Evolutionary conservation across 2,113 vertebrate species (phyloP).

Genomic region (Etheostoma cragini): DNA sequence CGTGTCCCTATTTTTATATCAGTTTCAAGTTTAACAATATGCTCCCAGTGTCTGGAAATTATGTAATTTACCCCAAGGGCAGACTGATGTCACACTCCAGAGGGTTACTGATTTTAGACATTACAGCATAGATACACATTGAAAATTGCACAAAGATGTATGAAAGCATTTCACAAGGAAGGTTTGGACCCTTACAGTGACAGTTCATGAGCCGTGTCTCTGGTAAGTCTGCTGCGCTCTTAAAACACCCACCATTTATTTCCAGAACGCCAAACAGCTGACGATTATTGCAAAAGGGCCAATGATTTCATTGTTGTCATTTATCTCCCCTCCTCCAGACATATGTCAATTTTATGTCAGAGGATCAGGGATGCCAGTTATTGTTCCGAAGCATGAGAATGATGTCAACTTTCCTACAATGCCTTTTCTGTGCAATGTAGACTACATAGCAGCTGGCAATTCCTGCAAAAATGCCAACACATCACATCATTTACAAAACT

Average conservation of each 20-base stretch:
- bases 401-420: slow-evolving; percentile 67
- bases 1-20: slow-evolving; percentile 27
- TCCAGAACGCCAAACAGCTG: slow-evolving; percentile 73
- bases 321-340: slow-evolving; percentile 49
- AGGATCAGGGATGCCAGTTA: slow-evolving; percentile 60
- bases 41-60: slow-evolving; percentile 52
- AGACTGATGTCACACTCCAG: slow-evolving; percentile 57
- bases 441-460: slow-evolving; percentile 67
- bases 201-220: slow-evolving; percentile 65
- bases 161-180: slow-evolving; percentile 60
- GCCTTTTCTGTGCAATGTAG: slow-evolving; percentile 47
- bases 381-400: slow-evolving; percentile 70
- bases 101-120: slow-evolving; percentile 50
- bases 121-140: slow-evolving; percentile 43
- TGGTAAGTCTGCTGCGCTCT: slow-evolving; percentile 51
- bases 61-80: slow-evolving; percentile 51
- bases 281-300: slow-evolving; percentile 56
- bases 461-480: slow-evolving; percentile 61
- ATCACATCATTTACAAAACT: slow-evolving; percentile 66
- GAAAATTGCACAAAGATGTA: slow-evolving; percentile 45
- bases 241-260: slow-evolving; percentile 62
- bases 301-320: slow-evolving; percentile 59
- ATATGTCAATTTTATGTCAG: slow-evolving; percentile 72
- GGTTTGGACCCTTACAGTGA: slow-evolving; percentile 58
- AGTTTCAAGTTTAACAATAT: slow-evolving; percentile 39